Percentiles rank a stretch among this genome's conserved stretches.
These are phyloP conservation scores for Cebidichthys violaceus DNA, from an alignment of 2,113 vertebrate species.

Conservation along the genomic window DNA sequence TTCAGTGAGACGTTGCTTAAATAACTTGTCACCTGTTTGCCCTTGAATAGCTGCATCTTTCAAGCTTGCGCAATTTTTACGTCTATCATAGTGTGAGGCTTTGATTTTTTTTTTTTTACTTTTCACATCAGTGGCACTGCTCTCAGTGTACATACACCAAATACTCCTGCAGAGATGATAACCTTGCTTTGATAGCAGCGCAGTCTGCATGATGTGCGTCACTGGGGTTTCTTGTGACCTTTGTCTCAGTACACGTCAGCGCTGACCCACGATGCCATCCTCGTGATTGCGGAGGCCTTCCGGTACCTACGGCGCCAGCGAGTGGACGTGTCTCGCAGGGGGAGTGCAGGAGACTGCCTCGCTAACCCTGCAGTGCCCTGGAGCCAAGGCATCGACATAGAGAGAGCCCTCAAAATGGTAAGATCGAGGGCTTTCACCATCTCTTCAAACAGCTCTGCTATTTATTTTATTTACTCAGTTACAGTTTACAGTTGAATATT, in stretches of 20 bases:
- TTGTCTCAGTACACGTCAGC: constrained; percentile 94
- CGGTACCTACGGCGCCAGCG: constrained; percentile 95
- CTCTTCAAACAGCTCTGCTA: background rate
- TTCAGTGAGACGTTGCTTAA: constrained; percentile 22
- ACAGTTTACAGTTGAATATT: background rate
- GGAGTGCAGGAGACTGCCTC: constrained; percentile 96
- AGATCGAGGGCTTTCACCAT: constrained; percentile 20
- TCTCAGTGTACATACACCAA: background rate
- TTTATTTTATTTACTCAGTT: constrained; percentile 1
- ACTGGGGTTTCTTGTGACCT: constrained; percentile 43
- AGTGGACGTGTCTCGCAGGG: constrained; percentile 95
- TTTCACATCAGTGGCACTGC: background rate
- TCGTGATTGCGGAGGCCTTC: constrained; percentile 96
- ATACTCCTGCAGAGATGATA: background rate
- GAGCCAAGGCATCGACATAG: constrained; percentile 99
- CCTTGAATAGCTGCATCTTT: constrained; percentile 19
- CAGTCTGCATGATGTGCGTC: constrained; percentile 17
- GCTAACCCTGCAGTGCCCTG: constrained; percentile 98
- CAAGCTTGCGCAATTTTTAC: background rate
- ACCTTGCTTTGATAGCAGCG: constrained; percentile 13
- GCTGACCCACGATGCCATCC: constrained; percentile 94
- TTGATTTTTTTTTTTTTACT: constrained; percentile 26
- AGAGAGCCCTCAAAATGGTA: constrained; percentile 99
- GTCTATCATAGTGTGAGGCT: constrained; percentile 8
- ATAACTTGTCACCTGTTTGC: constrained; percentile 38